Evolutionary conservation across 2,888 invertebrate genomes (phyloP).

Genomic region (Sussaba pulchella): DNA sequence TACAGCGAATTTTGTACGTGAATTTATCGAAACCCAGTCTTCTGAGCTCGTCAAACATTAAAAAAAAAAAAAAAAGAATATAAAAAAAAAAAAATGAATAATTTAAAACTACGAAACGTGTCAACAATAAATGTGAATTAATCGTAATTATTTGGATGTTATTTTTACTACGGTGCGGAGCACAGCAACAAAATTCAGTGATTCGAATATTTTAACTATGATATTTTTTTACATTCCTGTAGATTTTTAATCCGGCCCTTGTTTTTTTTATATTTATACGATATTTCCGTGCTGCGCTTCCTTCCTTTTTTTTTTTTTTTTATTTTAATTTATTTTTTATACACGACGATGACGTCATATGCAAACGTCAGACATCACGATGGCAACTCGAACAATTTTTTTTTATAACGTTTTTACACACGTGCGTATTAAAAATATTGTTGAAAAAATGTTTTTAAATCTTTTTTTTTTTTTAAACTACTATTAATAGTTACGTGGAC

Average conservation of each 20-base stretch:
- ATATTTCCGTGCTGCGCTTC: not conserved
- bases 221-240: constrained; percentile 78
- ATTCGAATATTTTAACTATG: constrained; percentile 66
- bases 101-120: constrained; percentile 36
- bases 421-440: constrained; percentile 48
- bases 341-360: constrained; percentile 29
- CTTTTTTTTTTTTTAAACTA: not conserved
- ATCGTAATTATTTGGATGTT: constrained; percentile 10
- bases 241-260: constrained; percentile 67
- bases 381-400: constrained; percentile 64
- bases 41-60: not conserved
- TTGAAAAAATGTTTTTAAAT: too few species aligned
- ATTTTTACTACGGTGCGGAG: constrained; percentile 23
- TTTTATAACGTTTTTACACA: constrained; percentile 71
- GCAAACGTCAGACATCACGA: constrained; percentile 25
- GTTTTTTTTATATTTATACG: constrained; percentile 31
- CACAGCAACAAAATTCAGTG: constrained; percentile 44
- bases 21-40: not conserved
- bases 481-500: not conserved
- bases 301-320: constrained; percentile 40
- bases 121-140: constrained; percentile 33
- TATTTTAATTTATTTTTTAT: constrained; percentile 55
- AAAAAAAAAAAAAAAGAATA: not conserved
- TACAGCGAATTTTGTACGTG: constrained; percentile 26
- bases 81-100: not conserved